A percentile compares a stretch with the other conserved stretches of the same genome.
Evolutionary conservation across 2,797 vertebrate species (phyloP).

Genomic region (Lacerta agilis): DNA sequence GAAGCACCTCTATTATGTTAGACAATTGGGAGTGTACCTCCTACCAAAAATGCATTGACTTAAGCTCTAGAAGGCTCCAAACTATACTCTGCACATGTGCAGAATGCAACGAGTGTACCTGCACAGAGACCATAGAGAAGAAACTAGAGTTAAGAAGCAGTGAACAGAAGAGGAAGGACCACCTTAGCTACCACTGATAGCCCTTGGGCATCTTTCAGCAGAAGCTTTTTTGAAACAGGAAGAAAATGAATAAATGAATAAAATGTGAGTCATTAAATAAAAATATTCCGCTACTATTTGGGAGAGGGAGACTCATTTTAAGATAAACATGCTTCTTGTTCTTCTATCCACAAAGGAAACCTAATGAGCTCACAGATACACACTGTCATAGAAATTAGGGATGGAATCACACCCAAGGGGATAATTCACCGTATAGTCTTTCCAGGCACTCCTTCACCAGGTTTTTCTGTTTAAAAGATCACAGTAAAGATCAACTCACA

Average conservation of each 20-base stretch:
- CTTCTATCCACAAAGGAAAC: not conserved
- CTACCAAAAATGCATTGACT: not conserved
- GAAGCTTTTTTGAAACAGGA: not conserved
- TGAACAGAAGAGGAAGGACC: not conserved
- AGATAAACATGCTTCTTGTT: not conserved
- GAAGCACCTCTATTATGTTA: not conserved
- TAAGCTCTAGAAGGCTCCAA: not conserved
- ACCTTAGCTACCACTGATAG: not conserved
- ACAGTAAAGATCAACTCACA: constrained; percentile 53
- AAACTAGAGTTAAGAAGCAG: not conserved
- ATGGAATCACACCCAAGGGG: constrained; percentile 16
- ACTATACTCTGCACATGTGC: not conserved
- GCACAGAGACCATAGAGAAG: not conserved
- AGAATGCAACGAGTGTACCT: not conserved
- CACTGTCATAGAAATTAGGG: constrained; percentile 17
- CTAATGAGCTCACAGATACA: constrained; percentile 20
- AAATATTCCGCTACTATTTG: not conserved
- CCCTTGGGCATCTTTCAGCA: not conserved
- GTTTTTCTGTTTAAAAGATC: constrained; percentile 47
- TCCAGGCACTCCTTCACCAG: constrained; percentile 28
- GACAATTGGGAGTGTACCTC: not conserved
- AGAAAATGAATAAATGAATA: not conserved
- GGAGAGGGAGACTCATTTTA: not conserved
- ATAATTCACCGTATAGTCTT: constrained; percentile 5
- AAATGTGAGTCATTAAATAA: not conserved